A percentile compares a stretch with the other conserved stretches of the same genome.
Evolutionary conservation across 2,888 invertebrate species (phyloP).

Genomic region (Tinea semifulvella): DNA sequence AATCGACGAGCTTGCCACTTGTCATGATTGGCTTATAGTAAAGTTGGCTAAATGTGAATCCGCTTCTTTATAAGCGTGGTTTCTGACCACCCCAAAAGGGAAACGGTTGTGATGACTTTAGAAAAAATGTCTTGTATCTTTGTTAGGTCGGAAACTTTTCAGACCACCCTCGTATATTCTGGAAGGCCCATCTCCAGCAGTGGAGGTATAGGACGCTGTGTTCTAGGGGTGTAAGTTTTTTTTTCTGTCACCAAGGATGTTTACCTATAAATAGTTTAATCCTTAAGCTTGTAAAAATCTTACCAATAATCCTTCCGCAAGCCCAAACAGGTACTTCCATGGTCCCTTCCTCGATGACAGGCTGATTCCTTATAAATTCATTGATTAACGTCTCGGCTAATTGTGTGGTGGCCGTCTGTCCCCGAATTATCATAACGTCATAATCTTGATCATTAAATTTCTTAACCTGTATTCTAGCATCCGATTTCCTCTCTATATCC

Average conservation of each 20-base stretch:
- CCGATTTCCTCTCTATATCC: conserved; percentile 76
- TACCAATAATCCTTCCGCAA: conserved; percentile 77
- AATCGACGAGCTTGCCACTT: too few species aligned
- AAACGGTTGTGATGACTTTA: neutral
- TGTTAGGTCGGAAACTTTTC: neutral
- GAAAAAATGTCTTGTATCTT: neutral
- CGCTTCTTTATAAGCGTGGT: too few species aligned
- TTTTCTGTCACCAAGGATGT: too few species aligned
- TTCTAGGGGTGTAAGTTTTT: too few species aligned
- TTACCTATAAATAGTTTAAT: too few species aligned
- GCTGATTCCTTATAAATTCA: conserved; percentile 75
- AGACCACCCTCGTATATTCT: too few species aligned
- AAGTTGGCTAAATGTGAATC: too few species aligned
- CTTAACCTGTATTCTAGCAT: conserved; percentile 66
- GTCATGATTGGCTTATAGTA: too few species aligned
- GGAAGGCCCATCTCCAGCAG: too few species aligned
- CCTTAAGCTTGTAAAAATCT: too few species aligned
- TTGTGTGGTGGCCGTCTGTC: conserved; percentile 71
- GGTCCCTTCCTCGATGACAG: conserved; percentile 71
- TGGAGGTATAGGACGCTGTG: too few species aligned
- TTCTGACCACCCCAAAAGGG: too few species aligned
- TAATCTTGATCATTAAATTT: conserved; percentile 65
- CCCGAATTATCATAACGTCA: conserved; percentile 76
- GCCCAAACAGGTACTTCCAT: conserved; percentile 73
- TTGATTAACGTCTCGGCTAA: conserved; percentile 75